Conservation (phyloP, 2,888 invertebrate genomes). For the Stenoptilia bipunctidactyla region DNA sequence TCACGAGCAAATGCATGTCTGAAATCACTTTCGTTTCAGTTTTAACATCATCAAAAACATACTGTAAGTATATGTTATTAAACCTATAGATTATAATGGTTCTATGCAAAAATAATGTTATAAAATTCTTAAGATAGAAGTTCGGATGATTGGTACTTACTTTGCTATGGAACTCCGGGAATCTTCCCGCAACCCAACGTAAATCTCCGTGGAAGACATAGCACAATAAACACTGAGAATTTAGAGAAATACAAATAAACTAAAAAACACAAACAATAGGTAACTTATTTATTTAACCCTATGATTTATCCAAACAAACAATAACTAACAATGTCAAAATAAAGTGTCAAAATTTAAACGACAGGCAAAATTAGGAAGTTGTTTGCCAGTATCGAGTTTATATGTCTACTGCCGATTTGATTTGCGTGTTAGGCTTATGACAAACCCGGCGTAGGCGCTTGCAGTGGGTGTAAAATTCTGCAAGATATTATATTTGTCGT, state of each 20-base stretch:
- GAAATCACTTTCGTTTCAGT: too few species aligned
- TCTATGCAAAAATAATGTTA: too few species aligned
- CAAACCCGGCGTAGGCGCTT: constrained; percentile 38
- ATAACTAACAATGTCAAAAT: background rate
- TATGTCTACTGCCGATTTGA: constrained; percentile 36
- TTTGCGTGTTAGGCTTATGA: constrained; percentile 30
- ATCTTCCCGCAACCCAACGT: constrained; percentile 69
- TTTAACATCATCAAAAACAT: too few species aligned
- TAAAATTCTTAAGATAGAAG: too few species aligned
- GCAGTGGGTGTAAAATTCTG: constrained; percentile 45
- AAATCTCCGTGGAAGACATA: constrained; percentile 76
- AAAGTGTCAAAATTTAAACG: background rate
- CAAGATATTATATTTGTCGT: constrained; percentile 29
- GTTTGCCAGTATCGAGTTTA: constrained; percentile 38
- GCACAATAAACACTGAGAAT: constrained; percentile 22
- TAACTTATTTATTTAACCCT: background rate
- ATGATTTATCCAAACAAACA: background rate
- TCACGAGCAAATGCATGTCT: too few species aligned
- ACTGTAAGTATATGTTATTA: too few species aligned
- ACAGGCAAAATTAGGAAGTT: constrained; percentile 14
- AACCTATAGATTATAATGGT: too few species aligned
- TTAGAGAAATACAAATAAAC: constrained; percentile 27
- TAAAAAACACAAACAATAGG: constrained; percentile 12
- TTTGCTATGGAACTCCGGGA: constrained; percentile 74
- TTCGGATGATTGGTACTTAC: too few species aligned